phyloP scores from a whole-genome alignment of 2,113 vertebrate species.

The Progne subis region DNA sequence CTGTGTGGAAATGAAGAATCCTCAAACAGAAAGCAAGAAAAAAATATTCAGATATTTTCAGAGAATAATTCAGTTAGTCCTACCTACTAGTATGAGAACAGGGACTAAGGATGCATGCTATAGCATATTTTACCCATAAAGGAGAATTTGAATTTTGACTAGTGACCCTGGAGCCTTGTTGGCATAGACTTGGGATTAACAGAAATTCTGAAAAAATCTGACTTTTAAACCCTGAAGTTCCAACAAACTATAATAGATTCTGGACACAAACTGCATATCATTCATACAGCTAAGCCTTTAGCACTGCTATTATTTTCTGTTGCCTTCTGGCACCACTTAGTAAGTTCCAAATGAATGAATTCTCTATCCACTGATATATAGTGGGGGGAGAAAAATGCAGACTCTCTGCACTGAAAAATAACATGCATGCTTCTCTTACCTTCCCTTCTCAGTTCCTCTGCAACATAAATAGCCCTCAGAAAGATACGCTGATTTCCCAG shows the following conservation, averaged over 20 bases:
- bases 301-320: conserved; percentile 5
- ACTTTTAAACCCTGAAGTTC: background rate
- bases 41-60: background rate
- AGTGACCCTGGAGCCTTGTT: background rate
- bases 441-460: background rate
- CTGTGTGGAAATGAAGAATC: background rate
- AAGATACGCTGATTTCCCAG: background rate
- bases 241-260: background rate
- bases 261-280: background rate
- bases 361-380: conserved; percentile 31
- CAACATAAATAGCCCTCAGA: background rate
- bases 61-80: background rate
- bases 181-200: background rate
- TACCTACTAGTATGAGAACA: background rate
- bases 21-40: background rate
- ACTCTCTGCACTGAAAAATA: background rate
- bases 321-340: conserved; percentile 29
- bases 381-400: background rate
- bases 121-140: background rate
- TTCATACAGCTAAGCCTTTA: background rate
- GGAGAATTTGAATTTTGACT: background rate
- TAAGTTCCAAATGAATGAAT: conserved; percentile 36
- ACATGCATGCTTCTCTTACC: background rate
- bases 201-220: background rate
- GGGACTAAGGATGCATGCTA: background rate